These are phyloP conservation scores for Chironomus tepperi DNA, from an alignment of 1,140 invertebrate genomes.

Conservation along the genomic window DNA sequence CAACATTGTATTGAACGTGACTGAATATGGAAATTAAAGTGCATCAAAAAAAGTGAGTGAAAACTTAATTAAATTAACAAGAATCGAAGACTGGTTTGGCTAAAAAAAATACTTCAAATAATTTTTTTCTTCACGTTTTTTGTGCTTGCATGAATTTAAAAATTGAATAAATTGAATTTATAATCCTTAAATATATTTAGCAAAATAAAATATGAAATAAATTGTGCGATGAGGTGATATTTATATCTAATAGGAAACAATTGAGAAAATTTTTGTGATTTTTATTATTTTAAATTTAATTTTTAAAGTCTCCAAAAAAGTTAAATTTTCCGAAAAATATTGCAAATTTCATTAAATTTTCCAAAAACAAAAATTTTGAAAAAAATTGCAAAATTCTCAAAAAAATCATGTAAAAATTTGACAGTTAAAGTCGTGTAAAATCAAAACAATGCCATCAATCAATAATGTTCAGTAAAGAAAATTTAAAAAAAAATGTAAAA, in stretches of 20 bases:
- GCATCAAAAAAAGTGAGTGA: neutral
- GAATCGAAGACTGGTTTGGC: slow-evolving; percentile 10
- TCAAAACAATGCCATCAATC: slow-evolving; percentile 9
- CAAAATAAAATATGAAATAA: neutral
- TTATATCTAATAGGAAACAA: neutral
- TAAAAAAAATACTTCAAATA: neutral
- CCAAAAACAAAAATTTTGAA: neutral
- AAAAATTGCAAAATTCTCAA: neutral
- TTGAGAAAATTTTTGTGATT: neutral
- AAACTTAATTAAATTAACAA: slow-evolving; percentile 1
- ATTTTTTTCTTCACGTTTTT: too few species aligned
- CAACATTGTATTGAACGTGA: too few species aligned
- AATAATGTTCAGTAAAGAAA: slow-evolving; percentile 14
- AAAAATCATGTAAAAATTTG: neutral
- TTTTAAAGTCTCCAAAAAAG: neutral
- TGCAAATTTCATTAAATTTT: neutral
- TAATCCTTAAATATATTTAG: too few species aligned
- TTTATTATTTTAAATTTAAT: neutral
- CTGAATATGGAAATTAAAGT: too few species aligned
- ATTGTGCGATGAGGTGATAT: slow-evolving; percentile 18
- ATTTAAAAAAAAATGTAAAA: neutral
- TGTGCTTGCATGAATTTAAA: too few species aligned
- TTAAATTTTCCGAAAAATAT: neutral
- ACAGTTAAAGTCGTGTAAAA: neutral
- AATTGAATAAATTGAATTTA: too few species aligned